phyloP scores from a whole-genome alignment of 2,797 vertebrate species.

The Ceyx erithaca region DNA sequence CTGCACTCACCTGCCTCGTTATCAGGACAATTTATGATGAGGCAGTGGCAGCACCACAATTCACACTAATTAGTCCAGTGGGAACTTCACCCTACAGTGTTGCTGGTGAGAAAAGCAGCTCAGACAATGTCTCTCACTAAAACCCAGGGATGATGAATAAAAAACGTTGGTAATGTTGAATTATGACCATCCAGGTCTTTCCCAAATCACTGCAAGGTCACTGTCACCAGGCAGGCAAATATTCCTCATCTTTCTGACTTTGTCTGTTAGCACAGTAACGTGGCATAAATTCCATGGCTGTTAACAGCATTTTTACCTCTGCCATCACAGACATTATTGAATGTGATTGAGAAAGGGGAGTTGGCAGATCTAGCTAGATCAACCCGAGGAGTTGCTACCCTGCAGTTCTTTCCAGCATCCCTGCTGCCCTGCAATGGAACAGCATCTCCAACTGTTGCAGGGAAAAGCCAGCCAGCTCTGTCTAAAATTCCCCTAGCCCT shows the following conservation, averaged over 20 bases:
- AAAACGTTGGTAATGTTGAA: neutral
- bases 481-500: neutral
- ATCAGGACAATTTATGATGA: neutral
- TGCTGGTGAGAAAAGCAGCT: neutral
- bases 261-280: accelerated
- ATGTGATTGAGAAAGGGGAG: neutral
- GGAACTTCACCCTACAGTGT: neutral
- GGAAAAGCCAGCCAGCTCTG: neutral
- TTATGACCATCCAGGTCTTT: neutral
- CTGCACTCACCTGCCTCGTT: neutral
- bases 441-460: neutral
- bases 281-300: accelerated
- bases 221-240: neutral
- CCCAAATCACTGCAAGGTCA: neutral
- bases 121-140: neutral
- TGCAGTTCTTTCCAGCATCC: neutral
- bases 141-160: neutral
- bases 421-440: neutral
- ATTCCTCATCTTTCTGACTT: neutral
- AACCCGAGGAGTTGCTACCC: neutral
- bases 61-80: neutral
- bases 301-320: neutral
- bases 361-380: neutral
- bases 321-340: neutral
- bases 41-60: neutral